Base-by-base conservation (phyloP, 2,888 invertebrate genomes). In the Drosophila paranaensis region DNA sequence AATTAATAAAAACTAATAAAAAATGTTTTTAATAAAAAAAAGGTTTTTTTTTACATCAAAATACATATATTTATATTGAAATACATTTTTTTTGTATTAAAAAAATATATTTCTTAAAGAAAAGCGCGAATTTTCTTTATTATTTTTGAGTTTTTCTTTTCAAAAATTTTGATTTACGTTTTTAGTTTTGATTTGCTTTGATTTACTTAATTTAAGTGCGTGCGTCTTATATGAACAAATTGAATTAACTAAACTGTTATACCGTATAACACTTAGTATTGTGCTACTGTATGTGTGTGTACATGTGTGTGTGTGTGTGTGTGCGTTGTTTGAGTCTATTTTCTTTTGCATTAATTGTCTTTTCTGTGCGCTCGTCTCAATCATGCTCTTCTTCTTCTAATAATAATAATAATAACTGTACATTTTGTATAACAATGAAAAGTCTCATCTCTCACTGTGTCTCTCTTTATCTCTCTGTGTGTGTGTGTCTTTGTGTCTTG, bases 201-300 rank as follows among this genome's bases (percentile, higher is more conserved):
- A 61, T 61, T 62, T 71, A 14, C 9, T 51, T 75, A 64, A 54
- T 67, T 82, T 70, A 68, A 77, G 70, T 79, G 67, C 63, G 82
- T 71, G 67, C 69, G 74, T 71, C 48, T 60, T 39, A 60, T 37
- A 62, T 14, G 56, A 37, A 62, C 40, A 39, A 33, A 25, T 30
- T 37, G 35, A 37, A 16, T 37, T 20, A 10, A 43, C 30, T 16
- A 39, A 68, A 51, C 30, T 53, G 46, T 64, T 64, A 43, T 55
- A 51, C 35, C 25, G 50, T 58, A 43, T 65, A 51, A 13, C 33
- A 69, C 42, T 45, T 40, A 35, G 42, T 39, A 45, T 14, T 71
- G 16, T 63, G 51, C 10, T 67, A 20, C 48, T 60, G n/a, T 61
- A 33, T 74, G 48, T 53, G 46, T 71, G 58, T n/a, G n/a, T n/a